A percentile compares a stretch with the other conserved stretches of the same genome.
Evolutionary conservation across 2,797 vertebrate genomes (phyloP).

Genomic region (Malacoraja senta): DNA sequence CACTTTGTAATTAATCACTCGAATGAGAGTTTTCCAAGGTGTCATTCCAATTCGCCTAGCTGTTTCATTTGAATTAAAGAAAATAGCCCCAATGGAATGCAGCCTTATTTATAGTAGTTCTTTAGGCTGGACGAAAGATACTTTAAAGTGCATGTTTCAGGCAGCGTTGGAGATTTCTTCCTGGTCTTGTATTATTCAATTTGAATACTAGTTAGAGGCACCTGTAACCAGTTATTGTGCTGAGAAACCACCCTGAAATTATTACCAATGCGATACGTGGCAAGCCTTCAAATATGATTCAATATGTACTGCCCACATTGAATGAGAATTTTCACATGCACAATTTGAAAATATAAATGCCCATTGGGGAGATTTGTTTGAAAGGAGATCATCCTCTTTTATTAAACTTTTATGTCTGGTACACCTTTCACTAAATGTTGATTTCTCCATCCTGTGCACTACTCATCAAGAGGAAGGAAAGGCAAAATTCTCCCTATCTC

Average conservation of each 20-base stretch:
- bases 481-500: neutral
- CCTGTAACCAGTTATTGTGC: neutral
- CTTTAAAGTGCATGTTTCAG: neutral
- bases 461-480: neutral
- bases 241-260: neutral
- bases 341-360: neutral
- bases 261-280: neutral
- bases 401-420: neutral
- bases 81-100: neutral
- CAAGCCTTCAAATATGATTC: neutral
- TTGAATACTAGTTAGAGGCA: neutral
- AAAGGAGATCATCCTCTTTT: neutral
- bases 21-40: neutral
- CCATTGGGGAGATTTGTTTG: neutral
- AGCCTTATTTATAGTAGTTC: neutral
- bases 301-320: neutral
- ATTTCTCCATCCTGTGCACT: neutral
- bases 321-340: neutral
- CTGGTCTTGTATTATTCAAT: neutral
- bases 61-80: neutral
- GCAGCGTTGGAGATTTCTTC: neutral
- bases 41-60: neutral
- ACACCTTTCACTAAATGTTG: neutral
- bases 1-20: neutral
- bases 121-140: neutral